Conservation (phyloP, 2,797 vertebrate species). For the Poeciliopsis gracilis region DNA sequence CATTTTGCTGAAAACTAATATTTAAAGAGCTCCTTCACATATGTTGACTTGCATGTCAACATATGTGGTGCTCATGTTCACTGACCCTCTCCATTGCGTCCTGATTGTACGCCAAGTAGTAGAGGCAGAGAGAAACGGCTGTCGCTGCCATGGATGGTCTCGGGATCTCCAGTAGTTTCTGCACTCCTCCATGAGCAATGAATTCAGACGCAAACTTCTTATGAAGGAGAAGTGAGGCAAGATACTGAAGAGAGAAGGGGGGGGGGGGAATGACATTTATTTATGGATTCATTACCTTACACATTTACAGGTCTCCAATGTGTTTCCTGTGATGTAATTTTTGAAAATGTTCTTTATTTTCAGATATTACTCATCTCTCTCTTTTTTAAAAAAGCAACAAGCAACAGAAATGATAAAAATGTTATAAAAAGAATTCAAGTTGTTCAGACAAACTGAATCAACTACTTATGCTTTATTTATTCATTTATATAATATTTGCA, state of each 20-base stretch:
- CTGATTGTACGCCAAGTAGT: conserved; percentile 96
- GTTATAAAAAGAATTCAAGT: not conserved
- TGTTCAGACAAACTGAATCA: not conserved
- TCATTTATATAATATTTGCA: not conserved
- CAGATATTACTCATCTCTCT: not conserved
- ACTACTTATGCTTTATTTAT: not conserved
- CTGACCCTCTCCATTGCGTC: conserved; percentile 95
- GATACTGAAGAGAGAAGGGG: conserved; percentile 77
- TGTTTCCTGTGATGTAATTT: not conserved
- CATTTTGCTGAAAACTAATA: not conserved
- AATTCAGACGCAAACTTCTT: conserved; percentile 98
- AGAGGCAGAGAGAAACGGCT: conserved; percentile 94
- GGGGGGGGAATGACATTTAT: too few relatives aligned
- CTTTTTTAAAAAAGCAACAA: not conserved
- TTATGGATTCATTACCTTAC: not conserved
- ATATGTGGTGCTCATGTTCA: not conserved
- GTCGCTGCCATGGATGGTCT: conserved; percentile 97
- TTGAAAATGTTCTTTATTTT: not conserved
- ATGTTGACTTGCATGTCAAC: not conserved
- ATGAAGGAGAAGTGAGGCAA: conserved; percentile 93
- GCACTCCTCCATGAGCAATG: conserved; percentile 92
- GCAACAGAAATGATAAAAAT: not conserved
- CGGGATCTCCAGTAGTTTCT: conserved; percentile 92
- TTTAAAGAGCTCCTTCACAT: not conserved
- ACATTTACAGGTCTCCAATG: not conserved